Evolutionary conservation across 1,140 invertebrate genomes (phyloP), one percentile per base, ranked within the genome.

Genomic region (Sitophilus oryzae): DNA sequence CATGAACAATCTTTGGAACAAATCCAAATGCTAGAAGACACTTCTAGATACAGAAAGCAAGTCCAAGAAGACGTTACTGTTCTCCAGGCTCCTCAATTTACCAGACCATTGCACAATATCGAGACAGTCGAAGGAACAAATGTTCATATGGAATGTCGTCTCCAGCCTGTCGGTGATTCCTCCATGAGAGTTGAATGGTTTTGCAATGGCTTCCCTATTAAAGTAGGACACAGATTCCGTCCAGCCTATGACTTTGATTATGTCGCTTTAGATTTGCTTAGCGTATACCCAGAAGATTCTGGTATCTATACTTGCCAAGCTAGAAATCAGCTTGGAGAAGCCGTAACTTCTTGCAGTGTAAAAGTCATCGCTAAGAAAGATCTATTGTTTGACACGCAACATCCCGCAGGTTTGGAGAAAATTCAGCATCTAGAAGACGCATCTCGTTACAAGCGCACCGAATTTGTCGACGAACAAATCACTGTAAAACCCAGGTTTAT

Each of bases 201-300:
- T 68, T 88, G 92, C 18, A 96, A 99, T 74, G 94, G 93, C 37
- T 77, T 84, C 60, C 89, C 87, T 15, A 83, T 92, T 3, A 88
- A 85, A 71, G 88, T 84, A 30, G 93, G 94, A 11, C 93, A 96
- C 70, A 82, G 96, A 54, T 98, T 97, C 77, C 82, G 92, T 72
- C 93, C 94, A 40, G 89, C 92, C 2, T 91, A 96, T 73, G 96
- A 99, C 74, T 97, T 99, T 72, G 96, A 97, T 69, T 96, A 96
- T 69, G 94, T 98, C 5, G 91, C 93, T 25, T 74, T 99, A 20
- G 96, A 98, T 72, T 83, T 99, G 22, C 74, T 98, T 1, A 93
- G 91, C 62, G 93, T 96, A 3, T 98, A 97, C 69, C 91, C 94
- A 25, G 90, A 93, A 68, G 96, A 99, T 73, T 94, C 91, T 18